Evolutionary conservation across 1,140 invertebrate species (phyloP), one percentile per base, ranked within the genome.

Genomic region (Cyphomyrmex costatus): DNA sequence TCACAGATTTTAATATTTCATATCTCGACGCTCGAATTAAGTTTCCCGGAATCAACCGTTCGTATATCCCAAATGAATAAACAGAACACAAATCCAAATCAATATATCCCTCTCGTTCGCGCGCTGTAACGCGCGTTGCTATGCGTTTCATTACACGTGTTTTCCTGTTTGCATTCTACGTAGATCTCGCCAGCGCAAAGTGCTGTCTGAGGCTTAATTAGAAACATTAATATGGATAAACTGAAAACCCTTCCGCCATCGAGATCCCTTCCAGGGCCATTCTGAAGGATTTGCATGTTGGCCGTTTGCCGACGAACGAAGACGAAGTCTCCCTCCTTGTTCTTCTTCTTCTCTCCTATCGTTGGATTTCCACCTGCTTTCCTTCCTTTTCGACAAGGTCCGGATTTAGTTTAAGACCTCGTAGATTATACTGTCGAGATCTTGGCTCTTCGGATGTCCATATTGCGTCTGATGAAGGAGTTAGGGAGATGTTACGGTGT

Each of bases 171-270:
- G 33, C 7, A 24, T 19, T 16, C 36, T 7, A 27, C 58, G 12
- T 19, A 42, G 21, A 60, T 19, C 33, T 16, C n/a, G 30, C 51
- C 14, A 12, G 27, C 16, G 7, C 36, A 27, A 68, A 78, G 46
- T 86, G 56, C 71, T 73, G 90, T 89, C 87, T 63, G 77, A 80
- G 83, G 78, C 87, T 92, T 92, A 92, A 92, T 92, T 91, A 90
- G 89, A 79, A 88, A 66, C 91, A 92, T 92, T 91, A 92, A 92
- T 92, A 92, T 92, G 90, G 90, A 92, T 92, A 90, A 92, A 90
- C 89, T 76, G 60, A 42, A 80, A 53, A 73, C 36, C 66, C 53
- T n/a, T 60, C 19, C 63, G 19, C 79, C 53, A 74, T 83, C 68
- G 79, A 61, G 27, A 42, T 8, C 10, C 51, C 21, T 51, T 14